Evolutionary conservation across 2,113 vertebrate species (phyloP), one percentile per base, ranked within the genome.

Genomic region (Datnioides undecimradiatus): DNA sequence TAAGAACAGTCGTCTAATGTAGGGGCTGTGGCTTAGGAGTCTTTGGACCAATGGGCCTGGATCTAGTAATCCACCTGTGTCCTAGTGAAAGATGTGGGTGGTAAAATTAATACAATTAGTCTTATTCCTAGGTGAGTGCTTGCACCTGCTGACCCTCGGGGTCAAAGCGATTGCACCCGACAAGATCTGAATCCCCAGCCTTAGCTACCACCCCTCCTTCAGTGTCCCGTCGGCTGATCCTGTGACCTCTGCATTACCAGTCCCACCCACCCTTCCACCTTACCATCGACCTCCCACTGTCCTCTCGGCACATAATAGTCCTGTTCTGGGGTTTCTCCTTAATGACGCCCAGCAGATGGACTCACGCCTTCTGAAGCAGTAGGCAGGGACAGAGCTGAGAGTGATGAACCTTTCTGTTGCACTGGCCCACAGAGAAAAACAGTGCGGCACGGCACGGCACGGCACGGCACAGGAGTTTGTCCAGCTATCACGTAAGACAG

Each of bases 311-410:
- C 81, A 84, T 70, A 80, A 70, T 12, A 27, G 75, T 69, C 45
- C 40, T 64, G 76, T 83, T 75, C 72, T 34, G 31, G 49, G 51
- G 34, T 65, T 55, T 62, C 5, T 71, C 55, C 33, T 9, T 55
- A 84, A 80, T 79, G 73, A 83, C 72, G 19, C 33, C 79, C 55
- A 83, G 74, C 85, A 86, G 64, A 87, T 76, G 63, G 63, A 51
- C 77, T 45, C 51, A n/a, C 70, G 38, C 41, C 48, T 2, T 2
- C 57, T 41, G 27, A 60, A 48, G 40, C 11, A 54, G 51, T 5
- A 23, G 46, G 36, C 51, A n/a, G 31, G 31, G 78, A 52, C 29
- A 33, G 27, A 21, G 48, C 12, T 25, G 1, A 48, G 49, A 48
- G 34, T 36, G 34, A 66, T 66, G 38, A 63, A 45, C 48, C 27